Conservation (phyloP, 2,797 vertebrate genomes). For the Periophthalmus magnuspinnatus region DNA sequence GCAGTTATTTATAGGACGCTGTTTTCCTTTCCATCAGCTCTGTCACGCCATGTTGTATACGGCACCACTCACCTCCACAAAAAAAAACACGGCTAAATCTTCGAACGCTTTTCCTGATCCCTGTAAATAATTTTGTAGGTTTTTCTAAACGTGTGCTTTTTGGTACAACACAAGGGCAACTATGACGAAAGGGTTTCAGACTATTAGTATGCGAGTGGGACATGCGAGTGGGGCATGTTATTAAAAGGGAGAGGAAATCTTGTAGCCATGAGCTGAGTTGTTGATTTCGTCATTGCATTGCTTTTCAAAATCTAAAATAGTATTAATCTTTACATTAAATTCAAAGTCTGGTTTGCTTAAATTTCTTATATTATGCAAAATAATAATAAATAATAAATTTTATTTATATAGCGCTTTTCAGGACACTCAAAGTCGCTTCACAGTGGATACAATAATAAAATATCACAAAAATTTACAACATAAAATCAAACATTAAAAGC, state of each 20-base stretch:
- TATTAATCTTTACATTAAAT: too few relatives aligned
- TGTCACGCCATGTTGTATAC: constrained; percentile 51
- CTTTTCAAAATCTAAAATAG: too few relatives aligned
- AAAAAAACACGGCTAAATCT: constrained; percentile 34
- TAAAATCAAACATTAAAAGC: too few relatives aligned
- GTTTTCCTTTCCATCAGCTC: constrained; percentile 64
- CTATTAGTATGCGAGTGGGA: not conserved
- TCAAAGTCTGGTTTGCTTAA: too few relatives aligned
- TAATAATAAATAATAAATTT: too few relatives aligned
- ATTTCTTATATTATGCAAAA: too few relatives aligned
- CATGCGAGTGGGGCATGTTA: not conserved
- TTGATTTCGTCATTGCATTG: too few relatives aligned
- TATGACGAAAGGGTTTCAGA: not conserved
- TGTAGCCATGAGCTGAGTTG: too few relatives aligned
- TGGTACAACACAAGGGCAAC: not conserved
- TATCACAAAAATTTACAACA: too few relatives aligned
- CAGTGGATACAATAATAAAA: too few relatives aligned
- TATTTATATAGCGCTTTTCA: too few relatives aligned
- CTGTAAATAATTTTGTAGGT: constrained; percentile 18
- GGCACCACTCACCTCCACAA: constrained; percentile 37
- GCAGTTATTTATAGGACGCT: constrained; percentile 71
- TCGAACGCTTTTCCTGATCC: constrained; percentile 38
- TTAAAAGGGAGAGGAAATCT: not conserved
- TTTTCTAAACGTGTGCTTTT: constrained; percentile 1
- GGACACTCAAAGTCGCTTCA: too few relatives aligned